A percentile compares a stretch with the other conserved stretches of the same genome.
phyloP scores from a whole-genome alignment of 2,797 vertebrate genomes.

The Trichosurus vulpecula region DNA sequence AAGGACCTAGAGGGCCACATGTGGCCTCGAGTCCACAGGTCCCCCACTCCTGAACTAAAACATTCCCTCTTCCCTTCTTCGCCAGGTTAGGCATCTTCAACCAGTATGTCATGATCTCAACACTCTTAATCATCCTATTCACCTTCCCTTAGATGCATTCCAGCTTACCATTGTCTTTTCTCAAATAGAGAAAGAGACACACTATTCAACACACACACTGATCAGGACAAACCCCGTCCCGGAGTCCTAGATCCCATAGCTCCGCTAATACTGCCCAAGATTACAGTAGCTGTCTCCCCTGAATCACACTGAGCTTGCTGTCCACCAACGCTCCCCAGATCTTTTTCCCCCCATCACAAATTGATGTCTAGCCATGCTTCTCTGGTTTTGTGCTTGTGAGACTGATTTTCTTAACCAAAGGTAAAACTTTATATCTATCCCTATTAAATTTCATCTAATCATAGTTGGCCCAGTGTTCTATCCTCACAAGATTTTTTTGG shows the following conservation, averaged over 20 bases:
- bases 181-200: neutral
- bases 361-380: neutral
- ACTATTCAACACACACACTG: neutral
- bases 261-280: neutral
- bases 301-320: neutral
- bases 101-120: neutral
- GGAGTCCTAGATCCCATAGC: neutral
- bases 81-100: neutral
- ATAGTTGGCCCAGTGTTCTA: neutral
- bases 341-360: neutral
- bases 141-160: neutral
- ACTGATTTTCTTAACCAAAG: neutral
- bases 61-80: neutral
- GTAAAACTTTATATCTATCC: neutral
- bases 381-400: neutral
- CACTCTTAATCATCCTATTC: neutral
- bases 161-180: neutral
- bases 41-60: too few species aligned
- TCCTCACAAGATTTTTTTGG: neutral
- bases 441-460: neutral
- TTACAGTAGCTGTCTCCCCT: neutral
- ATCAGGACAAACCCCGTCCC: neutral
- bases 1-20: too few species aligned
- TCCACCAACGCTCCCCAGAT: neutral
- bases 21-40: too few species aligned